These are phyloP conservation scores for Yponomeuta plumbellus DNA, from an alignment of 2,888 invertebrate genomes.

Conservation along the genomic window DNA sequence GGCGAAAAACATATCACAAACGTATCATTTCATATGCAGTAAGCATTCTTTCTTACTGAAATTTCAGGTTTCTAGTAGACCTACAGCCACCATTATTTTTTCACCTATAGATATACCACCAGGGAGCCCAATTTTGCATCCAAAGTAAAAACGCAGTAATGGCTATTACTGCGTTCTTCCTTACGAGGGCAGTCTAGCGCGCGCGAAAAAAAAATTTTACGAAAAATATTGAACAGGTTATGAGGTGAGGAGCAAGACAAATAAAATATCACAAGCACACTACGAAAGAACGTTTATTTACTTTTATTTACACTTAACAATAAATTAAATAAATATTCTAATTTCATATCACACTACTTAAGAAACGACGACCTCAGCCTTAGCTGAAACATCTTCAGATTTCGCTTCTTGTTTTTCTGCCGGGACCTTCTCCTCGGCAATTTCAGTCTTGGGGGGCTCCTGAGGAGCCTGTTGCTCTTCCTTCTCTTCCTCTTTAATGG, in stretches of 20 bases:
- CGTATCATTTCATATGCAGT: too few relatives aligned
- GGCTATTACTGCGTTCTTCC: too few relatives aligned
- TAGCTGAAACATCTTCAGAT: slow-evolving; percentile 30
- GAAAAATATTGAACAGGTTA: too few relatives aligned
- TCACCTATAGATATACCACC: too few relatives aligned
- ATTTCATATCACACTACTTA: neutral
- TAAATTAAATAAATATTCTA: slow-evolving; percentile 13
- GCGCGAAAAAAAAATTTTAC: neutral
- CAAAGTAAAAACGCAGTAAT: too few relatives aligned
- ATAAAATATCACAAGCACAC: neutral
- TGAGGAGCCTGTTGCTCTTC: slow-evolving; percentile 18
- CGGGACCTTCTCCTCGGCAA: neutral
- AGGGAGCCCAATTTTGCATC: too few relatives aligned
- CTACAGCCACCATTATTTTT: too few relatives aligned
- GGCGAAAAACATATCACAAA: too few relatives aligned
- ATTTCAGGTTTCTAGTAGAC: too few relatives aligned
- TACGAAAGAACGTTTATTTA: slow-evolving; percentile 12
- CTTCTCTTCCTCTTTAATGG: slow-evolving; percentile 25
- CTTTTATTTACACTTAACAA: slow-evolving; percentile 19
- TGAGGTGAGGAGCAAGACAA: neutral
- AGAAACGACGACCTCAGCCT: slow-evolving; percentile 41
- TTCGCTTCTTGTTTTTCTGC: neutral
- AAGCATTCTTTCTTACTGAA: too few relatives aligned
- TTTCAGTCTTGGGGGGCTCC: slow-evolving; percentile 1
- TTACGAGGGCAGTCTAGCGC: too few relatives aligned